Evolutionary conservation across 1,140 invertebrate genomes (phyloP).

Genomic region (Meloidogyne chitwoodi): DNA sequence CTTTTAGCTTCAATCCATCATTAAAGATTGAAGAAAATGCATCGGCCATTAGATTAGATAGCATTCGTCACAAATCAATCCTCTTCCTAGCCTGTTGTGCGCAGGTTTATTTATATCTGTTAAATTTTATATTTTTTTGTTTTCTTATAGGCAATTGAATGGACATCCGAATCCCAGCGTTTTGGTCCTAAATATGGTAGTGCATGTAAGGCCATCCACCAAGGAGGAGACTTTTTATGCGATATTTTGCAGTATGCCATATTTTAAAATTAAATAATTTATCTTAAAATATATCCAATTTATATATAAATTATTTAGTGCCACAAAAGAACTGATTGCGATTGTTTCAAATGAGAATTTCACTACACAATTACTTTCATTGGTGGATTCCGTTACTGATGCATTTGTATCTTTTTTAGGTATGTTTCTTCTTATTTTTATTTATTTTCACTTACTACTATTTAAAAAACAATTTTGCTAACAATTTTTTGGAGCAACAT

Average conservation of each 20-base stretch:
- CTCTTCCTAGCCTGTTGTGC: conserved; percentile 6
- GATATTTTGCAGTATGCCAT: background rate
- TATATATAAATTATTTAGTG: no score
- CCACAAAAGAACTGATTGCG: background rate
- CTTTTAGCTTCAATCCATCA: background rate
- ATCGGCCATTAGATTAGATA: conserved; percentile 1
- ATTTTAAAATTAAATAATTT: no score
- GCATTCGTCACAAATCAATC: background rate
- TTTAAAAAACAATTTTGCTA: no score
- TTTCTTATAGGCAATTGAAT: conserved; percentile 4
- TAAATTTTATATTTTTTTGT: background rate
- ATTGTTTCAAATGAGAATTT: background rate
- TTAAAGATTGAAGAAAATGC: background rate
- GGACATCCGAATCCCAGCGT: conserved; percentile 11
- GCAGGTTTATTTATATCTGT: background rate
- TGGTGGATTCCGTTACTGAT: background rate
- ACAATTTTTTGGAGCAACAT: no score
- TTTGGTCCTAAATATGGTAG: background rate
- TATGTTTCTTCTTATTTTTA: no score
- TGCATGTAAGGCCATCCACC: background rate
- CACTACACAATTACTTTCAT: background rate
- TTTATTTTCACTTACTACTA: no score
- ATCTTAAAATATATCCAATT: no score
- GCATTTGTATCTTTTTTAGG: background rate
- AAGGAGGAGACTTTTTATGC: background rate